Conservation (phyloP, 2,888 invertebrate species). For the Norana najaformis region DNA sequence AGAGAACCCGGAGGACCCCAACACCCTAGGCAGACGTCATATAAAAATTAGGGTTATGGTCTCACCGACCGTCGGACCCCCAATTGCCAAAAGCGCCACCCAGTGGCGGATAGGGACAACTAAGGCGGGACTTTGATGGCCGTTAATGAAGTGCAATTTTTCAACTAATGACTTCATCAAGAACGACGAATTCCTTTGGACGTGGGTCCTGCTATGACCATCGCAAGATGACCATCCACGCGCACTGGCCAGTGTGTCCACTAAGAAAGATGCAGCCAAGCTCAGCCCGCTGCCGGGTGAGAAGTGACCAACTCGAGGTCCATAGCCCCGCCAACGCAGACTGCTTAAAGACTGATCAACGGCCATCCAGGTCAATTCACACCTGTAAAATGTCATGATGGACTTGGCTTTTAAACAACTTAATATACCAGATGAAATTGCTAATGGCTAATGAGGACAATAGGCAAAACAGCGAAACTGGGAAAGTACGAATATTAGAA, state of each 20-base stretch:
- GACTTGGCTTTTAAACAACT: no score
- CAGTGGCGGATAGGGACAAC: neutral
- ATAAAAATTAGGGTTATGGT: slow-evolving; percentile 23
- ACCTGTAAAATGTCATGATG: no score
- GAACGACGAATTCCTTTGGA: neutral
- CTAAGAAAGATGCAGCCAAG: neutral
- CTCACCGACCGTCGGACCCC: neutral
- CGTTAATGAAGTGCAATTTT: slow-evolving; percentile 8
- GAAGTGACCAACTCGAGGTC: no score
- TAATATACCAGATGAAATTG: no score
- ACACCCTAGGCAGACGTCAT: slow-evolving; percentile 22
- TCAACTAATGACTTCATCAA: slow-evolving; percentile 18
- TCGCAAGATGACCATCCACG: neutral
- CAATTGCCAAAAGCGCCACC: neutral
- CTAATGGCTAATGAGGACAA: no score
- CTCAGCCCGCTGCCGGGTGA: neutral
- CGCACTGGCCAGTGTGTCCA: neutral
- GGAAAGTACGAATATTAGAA: no score
- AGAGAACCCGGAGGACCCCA: neutral
- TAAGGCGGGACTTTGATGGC: neutral
- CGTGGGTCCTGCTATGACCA: neutral
- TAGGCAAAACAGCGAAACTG: no score
- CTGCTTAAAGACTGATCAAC: neutral
- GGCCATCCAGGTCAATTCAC: neutral
- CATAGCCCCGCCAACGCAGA: neutral